Conservation (phyloP, 2,113 vertebrate species). For the Vulpes ferrilata region DNA sequence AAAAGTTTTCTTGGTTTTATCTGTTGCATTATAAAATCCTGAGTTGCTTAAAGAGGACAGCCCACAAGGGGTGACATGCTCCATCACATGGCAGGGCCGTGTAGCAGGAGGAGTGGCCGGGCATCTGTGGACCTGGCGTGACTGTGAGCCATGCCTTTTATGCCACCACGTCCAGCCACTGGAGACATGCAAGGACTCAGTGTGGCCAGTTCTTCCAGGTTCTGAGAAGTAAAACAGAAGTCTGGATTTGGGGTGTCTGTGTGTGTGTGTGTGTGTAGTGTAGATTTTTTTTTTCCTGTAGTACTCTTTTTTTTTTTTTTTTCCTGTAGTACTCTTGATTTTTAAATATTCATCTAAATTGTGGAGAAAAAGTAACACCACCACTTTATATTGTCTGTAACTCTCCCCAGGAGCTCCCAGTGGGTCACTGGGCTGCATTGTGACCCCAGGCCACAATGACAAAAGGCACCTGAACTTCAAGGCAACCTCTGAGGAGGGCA, state of each 20-base stretch:
- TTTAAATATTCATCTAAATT: background rate
- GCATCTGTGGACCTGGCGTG: accelerated
- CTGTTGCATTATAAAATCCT: background rate
- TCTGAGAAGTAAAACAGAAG: background rate
- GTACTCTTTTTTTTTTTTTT: background rate
- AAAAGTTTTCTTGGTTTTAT: background rate
- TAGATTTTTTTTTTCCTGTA: background rate
- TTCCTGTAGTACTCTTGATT: background rate
- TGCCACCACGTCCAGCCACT: background rate
- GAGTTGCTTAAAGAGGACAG: background rate
- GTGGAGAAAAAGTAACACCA: too few relatives aligned
- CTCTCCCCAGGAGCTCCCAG: background rate
- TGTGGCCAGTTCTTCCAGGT: background rate
- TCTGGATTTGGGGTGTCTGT: background rate
- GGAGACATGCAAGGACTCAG: accelerated
- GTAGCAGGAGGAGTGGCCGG: background rate
- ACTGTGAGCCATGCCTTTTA: background rate
- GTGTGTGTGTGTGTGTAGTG: background rate
- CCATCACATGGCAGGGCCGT: accelerated
- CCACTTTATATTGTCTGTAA: too few relatives aligned
- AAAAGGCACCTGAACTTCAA: too few relatives aligned
- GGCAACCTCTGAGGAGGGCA: accelerated
- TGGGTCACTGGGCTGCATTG: accelerated
- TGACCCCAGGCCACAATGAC: accelerated
- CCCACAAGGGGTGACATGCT: background rate